Evolutionary conservation across 2,888 invertebrate genomes (phyloP).

Genomic region (Aromia moschata): DNA sequence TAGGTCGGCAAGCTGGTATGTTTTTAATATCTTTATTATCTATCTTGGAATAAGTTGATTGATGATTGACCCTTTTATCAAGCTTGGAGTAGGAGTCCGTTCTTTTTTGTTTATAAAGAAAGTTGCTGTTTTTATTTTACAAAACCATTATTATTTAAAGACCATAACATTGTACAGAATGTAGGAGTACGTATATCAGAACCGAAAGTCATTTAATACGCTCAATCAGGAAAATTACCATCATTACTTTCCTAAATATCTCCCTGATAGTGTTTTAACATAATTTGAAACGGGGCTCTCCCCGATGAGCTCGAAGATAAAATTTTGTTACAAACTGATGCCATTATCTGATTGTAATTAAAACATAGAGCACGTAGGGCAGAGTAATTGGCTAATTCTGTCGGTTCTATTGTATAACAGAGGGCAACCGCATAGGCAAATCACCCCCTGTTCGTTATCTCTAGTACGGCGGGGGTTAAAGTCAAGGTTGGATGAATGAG

Average conservation of each 20-base stretch:
- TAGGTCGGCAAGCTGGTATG: too few relatives aligned
- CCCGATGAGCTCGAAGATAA: conserved; percentile 32
- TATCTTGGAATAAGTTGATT: too few relatives aligned
- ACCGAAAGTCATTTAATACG: too few relatives aligned
- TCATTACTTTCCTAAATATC: background rate
- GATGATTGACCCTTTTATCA: too few relatives aligned
- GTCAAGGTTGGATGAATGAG: conserved; percentile 1
- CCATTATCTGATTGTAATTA: conserved; percentile 63
- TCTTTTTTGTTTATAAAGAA: too few relatives aligned
- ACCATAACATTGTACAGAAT: too few relatives aligned
- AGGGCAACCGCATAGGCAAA: conserved; percentile 63
- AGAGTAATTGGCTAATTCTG: conserved; percentile 63
- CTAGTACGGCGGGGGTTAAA: conserved; percentile 23
- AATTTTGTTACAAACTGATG: conserved; percentile 49
- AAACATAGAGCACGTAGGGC: conserved; percentile 61
- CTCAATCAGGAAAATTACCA: background rate
- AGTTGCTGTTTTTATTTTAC: too few relatives aligned
- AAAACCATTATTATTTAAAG: too few relatives aligned
- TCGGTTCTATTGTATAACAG: conserved; percentile 62
- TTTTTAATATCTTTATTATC: too few relatives aligned
- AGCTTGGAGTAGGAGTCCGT: too few relatives aligned
- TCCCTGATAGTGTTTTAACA: conserved; percentile 19
- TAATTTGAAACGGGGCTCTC: conserved; percentile 29
- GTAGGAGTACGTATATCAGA: too few relatives aligned
- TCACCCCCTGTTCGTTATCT: conserved; percentile 61